Conservation (phyloP, 1,140 invertebrate genomes). For the Ceratoteleas bidentatus region DNA sequence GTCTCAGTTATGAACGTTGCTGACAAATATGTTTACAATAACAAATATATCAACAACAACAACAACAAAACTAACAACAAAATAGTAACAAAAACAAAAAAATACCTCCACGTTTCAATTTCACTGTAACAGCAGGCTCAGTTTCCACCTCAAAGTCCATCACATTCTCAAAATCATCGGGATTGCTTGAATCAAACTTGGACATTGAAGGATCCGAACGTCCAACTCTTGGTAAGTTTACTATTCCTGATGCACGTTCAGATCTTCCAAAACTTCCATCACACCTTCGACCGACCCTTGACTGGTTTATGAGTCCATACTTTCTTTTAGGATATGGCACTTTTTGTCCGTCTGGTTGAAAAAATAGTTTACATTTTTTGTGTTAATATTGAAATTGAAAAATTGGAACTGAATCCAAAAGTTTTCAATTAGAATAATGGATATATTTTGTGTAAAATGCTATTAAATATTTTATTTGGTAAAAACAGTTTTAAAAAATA, state of each 20-base stretch:
- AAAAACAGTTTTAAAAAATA: too few species aligned
- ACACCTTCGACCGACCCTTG: constrained; percentile 36
- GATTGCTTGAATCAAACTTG: constrained; percentile 13
- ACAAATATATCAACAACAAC: too few species aligned
- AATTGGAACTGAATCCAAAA: too few species aligned
- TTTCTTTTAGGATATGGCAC: constrained; percentile 17
- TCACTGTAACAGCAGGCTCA: background rate
- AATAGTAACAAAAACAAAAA: too few species aligned
- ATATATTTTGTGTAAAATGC: too few species aligned
- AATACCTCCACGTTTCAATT: constrained; percentile 11
- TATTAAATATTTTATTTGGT: too few species aligned
- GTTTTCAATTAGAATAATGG: too few species aligned
- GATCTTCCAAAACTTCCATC: constrained; percentile 22
- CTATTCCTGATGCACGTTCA: constrained; percentile 25
- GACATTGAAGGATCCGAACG: constrained; percentile 16
- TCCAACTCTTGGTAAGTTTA: constrained; percentile 28
- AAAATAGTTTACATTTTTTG: background rate
- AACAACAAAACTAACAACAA: too few species aligned
- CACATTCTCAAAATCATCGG: constrained; percentile 7
- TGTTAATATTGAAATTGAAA: too few species aligned
- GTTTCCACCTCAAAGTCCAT: constrained; percentile 1
- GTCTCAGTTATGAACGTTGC: too few species aligned
- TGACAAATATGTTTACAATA: too few species aligned
- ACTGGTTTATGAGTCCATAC: constrained; percentile 43
- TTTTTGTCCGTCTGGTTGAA: constrained; percentile 23